These are phyloP conservation scores for Protonemura montana DNA, from an alignment of 2,888 invertebrate species.

Conservation along the genomic window DNA sequence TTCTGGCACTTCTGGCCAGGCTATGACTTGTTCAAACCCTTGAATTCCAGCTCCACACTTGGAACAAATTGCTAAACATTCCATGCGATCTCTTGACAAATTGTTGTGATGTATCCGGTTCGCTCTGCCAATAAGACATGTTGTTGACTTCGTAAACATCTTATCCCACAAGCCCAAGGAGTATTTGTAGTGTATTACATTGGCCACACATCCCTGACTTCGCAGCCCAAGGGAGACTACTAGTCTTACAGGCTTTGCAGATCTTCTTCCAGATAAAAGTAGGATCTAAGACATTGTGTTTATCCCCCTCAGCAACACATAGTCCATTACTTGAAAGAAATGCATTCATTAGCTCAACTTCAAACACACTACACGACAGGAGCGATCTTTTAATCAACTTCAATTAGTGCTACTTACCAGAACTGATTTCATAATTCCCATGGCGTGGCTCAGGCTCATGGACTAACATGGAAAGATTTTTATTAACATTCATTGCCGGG, in stretches of 20 bases:
- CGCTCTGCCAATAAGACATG: no score
- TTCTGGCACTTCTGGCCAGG: no score
- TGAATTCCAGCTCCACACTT: no score
- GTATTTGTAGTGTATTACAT: background rate
- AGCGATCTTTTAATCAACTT: constrained; percentile 7
- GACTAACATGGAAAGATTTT: background rate
- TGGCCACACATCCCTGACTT: background rate
- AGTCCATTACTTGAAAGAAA: background rate
- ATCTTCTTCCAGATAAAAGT: no score
- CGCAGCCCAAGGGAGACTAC: background rate
- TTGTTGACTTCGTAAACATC: background rate
- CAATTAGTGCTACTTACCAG: background rate
- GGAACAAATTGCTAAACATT: no score
- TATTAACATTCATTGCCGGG: background rate
- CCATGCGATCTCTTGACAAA: no score
- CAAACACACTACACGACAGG: background rate
- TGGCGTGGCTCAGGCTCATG: background rate
- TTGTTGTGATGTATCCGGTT: no score
- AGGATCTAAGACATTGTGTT: no score
- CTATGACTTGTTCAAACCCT: no score
- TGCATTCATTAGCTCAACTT: background rate
- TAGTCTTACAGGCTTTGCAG: background rate
- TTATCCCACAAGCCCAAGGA: background rate
- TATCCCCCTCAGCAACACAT: background rate
- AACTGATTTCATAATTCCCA: background rate